phyloP scores from a whole-genome alignment of 2,797 vertebrate species.

The Siniperca undulata region DNA sequence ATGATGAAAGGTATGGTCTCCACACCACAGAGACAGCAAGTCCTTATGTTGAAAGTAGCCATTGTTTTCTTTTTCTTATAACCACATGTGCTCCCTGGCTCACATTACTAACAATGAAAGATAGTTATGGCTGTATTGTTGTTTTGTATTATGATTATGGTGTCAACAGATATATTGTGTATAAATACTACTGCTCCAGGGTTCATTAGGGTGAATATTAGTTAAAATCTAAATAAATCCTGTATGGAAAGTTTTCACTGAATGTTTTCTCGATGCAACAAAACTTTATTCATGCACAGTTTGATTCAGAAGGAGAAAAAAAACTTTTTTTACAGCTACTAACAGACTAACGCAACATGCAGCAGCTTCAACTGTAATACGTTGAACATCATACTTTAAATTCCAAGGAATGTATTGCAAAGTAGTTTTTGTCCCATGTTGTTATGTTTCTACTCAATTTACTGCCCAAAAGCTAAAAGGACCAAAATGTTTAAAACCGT shows the following conservation, averaged over 20 bases:
- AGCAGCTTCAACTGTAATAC: background rate
- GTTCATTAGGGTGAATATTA: constrained; percentile 9
- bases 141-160: constrained; percentile 27
- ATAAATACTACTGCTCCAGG: constrained; percentile 31
- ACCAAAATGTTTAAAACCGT: constrained; percentile 17
- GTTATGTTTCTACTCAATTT: background rate
- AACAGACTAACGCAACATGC: background rate
- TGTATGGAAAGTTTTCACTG: constrained; percentile 32
- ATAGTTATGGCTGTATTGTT: constrained; percentile 52
- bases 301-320: background rate
- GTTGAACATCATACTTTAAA: background rate
- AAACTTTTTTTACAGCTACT: background rate
- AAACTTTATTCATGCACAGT: background rate
- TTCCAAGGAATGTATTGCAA: background rate
- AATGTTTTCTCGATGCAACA: background rate
- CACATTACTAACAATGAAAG: constrained; percentile 56
- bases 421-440: background rate
- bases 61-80: constrained; percentile 57
- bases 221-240: constrained; percentile 34
- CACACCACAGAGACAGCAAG: constrained; percentile 51
- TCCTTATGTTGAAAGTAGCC: constrained; percentile 55
- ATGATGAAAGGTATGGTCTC: constrained; percentile 77
- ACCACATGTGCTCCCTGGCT: constrained; percentile 29
- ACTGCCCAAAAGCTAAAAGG: background rate
- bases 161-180: constrained; percentile 47